Conservation (phyloP, 2,797 vertebrate genomes). For the Muraenolepis orangiensis region DNA sequence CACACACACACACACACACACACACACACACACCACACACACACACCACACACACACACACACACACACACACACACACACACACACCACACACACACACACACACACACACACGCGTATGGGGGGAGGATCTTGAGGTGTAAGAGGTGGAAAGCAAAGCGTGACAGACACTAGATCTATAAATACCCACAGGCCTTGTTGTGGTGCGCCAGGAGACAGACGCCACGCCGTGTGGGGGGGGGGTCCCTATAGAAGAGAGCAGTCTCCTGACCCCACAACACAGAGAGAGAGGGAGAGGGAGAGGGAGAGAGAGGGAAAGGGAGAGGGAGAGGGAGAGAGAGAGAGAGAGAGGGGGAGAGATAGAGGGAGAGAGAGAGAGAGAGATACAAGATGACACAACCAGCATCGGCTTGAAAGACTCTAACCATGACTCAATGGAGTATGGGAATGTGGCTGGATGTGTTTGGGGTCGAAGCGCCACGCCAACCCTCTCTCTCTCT, state of each 20-base stretch:
- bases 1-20: background rate
- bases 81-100: background rate
- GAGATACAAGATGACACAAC: slow-evolving; percentile 13
- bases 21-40: background rate
- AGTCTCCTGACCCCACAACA: background rate
- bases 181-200: background rate
- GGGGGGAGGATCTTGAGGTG: background rate
- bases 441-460: slow-evolving; percentile 29
- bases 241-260: background rate
- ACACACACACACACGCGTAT: no score
- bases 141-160: background rate
- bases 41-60: background rate
- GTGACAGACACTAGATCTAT: background rate
- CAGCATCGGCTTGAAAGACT: slow-evolving; percentile 8
- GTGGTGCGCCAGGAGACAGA: background rate
- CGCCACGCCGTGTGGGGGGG: background rate
- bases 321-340: background rate
- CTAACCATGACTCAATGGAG: slow-evolving; percentile 16
- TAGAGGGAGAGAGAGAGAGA: background rate
- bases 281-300: background rate
- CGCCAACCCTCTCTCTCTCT: slow-evolving; percentile 21
- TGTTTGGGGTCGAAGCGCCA: slow-evolving; percentile 41
- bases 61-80: background rate
- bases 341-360: background rate
- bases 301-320: background rate